Percentiles rank a stretch among this genome's conserved stretches.
Conservation (phyloP, 2,113 vertebrate genomes). For the Hippoglossus stenolepis region DNA sequence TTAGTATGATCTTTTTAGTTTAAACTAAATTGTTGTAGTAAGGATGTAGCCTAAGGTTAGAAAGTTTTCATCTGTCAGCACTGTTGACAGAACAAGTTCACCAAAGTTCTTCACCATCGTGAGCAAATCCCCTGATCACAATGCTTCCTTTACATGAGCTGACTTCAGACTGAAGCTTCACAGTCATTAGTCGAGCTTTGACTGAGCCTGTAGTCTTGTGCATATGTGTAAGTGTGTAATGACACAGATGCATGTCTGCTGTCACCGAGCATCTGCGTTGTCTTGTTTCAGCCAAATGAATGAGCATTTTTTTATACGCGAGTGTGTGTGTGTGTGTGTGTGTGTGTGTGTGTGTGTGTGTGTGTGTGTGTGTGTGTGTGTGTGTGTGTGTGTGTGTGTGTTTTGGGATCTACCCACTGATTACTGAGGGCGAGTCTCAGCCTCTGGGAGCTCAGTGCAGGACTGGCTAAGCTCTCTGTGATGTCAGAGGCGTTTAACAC, state of each 20-base stretch:
- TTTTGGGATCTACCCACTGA: conserved; percentile 55
- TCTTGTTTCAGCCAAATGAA: conserved; percentile 30
- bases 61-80: background rate
- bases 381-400: conserved; percentile 27
- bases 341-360: conserved; percentile 29
- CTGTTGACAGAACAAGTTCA: background rate
- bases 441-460: conserved; percentile 61
- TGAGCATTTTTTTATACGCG: conserved; percentile 29
- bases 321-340: conserved; percentile 4
- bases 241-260: conserved; percentile 16
- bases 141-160: background rate
- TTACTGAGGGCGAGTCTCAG: conserved; percentile 57
- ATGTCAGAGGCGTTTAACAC: conserved; percentile 62
- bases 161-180: background rate
- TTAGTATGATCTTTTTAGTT: too few relatives aligned
- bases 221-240: background rate
- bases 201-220: background rate
- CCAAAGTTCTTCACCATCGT: background rate
- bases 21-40: too few relatives aligned
- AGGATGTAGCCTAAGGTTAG: background rate
- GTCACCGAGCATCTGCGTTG: conserved; percentile 25
- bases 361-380: conserved; percentile 20
- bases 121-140: background rate
- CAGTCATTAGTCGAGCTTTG: background rate
- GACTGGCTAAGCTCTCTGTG: conserved; percentile 74